Evolutionary conservation across 2,113 vertebrate species (phyloP).

Genomic region (Amazona guildingii): DNA sequence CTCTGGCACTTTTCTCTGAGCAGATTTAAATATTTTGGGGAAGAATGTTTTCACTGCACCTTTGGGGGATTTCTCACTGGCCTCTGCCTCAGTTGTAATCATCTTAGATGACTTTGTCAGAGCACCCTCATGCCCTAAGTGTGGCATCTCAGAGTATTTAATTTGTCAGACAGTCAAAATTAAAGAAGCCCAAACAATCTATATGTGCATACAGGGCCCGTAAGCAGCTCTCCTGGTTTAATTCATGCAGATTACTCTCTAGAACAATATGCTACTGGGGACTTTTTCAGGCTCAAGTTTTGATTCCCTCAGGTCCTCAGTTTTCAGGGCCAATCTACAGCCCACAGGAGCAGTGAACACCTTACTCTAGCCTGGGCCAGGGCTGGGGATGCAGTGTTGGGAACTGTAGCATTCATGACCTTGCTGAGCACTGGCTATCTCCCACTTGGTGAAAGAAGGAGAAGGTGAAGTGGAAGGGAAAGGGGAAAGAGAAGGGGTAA

Average conservation of each 20-base stretch:
- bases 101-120: not conserved
- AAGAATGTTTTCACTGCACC: not conserved
- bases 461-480: fast-evolving
- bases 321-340: not conserved
- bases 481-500: not conserved
- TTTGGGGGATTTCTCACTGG: not conserved
- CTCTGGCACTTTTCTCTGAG: not conserved
- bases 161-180: not conserved
- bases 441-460: fast-evolving
- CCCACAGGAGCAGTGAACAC: fast-evolving
- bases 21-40: not conserved
- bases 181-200: not conserved
- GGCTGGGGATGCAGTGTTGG: fast-evolving
- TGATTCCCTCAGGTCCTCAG: not conserved
- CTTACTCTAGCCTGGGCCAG: fast-evolving
- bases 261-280: not conserved
- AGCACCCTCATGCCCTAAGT: not conserved
- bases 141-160: not conserved
- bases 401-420: fast-evolving
- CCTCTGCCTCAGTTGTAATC: not conserved
- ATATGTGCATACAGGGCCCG: not conserved
- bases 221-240: fast-evolving
- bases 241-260: not conserved
- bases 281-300: not conserved
- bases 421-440: not conserved